Conservation (phyloP, 2,888 invertebrate genomes). For the Phrixothrix hirtus region DNA sequence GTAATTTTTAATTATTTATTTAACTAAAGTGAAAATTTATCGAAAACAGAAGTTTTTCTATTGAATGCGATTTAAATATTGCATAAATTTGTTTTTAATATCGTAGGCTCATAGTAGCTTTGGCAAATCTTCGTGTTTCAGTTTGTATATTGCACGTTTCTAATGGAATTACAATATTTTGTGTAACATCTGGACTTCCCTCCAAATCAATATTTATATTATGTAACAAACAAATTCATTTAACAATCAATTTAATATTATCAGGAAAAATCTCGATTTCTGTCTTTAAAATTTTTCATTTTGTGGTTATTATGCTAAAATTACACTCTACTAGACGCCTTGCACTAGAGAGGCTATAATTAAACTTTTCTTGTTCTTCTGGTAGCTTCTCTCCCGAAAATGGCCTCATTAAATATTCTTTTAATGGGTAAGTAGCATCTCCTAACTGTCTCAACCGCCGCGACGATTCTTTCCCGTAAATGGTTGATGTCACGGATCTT, state of each 20-base stretch:
- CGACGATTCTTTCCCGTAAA: too few relatives aligned
- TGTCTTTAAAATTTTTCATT: conserved; percentile 6
- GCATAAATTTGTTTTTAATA: too few relatives aligned
- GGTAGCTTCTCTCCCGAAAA: conserved; percentile 1
- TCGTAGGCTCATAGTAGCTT: too few relatives aligned
- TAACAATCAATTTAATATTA: conserved; percentile 1
- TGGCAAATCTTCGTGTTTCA: too few relatives aligned
- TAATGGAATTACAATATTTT: conserved; percentile 1
- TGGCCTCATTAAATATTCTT: too few relatives aligned
- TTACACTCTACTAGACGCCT: conserved; percentile 5
- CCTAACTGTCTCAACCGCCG: conserved; percentile 2
- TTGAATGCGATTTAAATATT: too few relatives aligned
- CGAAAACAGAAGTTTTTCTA: too few relatives aligned
- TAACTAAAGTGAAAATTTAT: too few relatives aligned
- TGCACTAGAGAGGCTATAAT: conserved; percentile 4
- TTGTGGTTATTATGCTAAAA: conserved; percentile 3
- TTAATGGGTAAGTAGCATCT: conserved; percentile 5
- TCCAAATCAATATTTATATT: conserved; percentile 2
- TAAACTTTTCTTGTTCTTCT: conserved; percentile 1
- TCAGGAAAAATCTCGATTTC: conserved; percentile 2
- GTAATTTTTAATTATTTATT: too few relatives aligned
- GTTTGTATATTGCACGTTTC: too few relatives aligned
- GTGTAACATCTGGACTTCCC: background rate
- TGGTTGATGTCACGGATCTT: too few relatives aligned
- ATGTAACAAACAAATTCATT: too few relatives aligned